A percentile compares a stretch with the other conserved stretches of the same genome.
phyloP scores from a whole-genome alignment of 2,797 vertebrate species.

The Chaenodraco wilsoni region DNA sequence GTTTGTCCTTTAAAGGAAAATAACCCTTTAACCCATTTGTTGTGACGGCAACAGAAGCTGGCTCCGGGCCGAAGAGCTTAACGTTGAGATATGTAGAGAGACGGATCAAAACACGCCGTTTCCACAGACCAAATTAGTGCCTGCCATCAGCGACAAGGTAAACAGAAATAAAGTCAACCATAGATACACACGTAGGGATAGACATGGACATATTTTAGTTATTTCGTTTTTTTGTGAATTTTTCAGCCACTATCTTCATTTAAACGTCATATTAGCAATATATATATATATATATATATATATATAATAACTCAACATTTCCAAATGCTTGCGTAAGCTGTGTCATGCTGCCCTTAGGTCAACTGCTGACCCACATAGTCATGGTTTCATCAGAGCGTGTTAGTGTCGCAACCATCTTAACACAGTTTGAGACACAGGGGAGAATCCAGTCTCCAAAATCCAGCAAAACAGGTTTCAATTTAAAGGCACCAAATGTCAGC shows the following conservation, averaged over 20 bases:
- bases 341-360: not conserved
- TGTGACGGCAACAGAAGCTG: slow-evolving; percentile 72
- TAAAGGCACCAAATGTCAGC: not conserved
- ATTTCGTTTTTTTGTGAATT: not conserved
- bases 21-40: slow-evolving; percentile 71
- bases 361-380: slow-evolving; percentile 2
- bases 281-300: not conserved
- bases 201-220: not conserved
- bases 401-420: slow-evolving; percentile 5
- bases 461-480: not conserved
- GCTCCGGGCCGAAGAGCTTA: slow-evolving; percentile 50
- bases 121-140: slow-evolving; percentile 32
- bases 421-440: not conserved
- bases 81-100: slow-evolving; percentile 52
- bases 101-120: slow-evolving; percentile 43
- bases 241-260: not conserved
- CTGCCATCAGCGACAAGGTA: slow-evolving; percentile 29
- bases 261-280: not conserved
- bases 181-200: slow-evolving; percentile 23
- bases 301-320: not conserved
- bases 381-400: slow-evolving; percentile 3
- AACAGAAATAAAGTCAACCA: slow-evolving; percentile 29
- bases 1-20: slow-evolving; percentile 65
- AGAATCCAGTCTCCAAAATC: not conserved
- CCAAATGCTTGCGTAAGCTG: not conserved